Conservation (phyloP, 2,797 vertebrate species). For the Muscicapa striata region DNA sequence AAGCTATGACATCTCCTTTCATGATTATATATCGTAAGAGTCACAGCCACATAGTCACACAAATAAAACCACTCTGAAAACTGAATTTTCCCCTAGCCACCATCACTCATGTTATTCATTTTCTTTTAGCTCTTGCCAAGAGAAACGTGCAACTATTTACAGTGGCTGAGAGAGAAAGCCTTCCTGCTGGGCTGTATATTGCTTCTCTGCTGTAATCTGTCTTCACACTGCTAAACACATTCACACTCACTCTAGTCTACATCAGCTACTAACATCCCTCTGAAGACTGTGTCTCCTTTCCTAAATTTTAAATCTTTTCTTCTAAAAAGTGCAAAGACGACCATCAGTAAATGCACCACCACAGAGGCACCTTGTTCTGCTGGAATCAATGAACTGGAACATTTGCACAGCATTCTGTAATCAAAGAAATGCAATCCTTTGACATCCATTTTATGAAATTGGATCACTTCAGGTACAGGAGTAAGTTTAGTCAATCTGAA, state of each 20-base stretch:
- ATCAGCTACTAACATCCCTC: neutral
- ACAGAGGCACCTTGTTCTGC: neutral
- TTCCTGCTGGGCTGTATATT: slow-evolving; percentile 25
- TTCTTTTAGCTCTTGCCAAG: slow-evolving; percentile 21
- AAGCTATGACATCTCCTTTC: neutral
- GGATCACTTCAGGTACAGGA: neutral
- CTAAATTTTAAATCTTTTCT: neutral
- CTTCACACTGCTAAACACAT: slow-evolving; percentile 18
- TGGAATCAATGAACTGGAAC: neutral
- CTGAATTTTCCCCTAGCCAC: neutral
- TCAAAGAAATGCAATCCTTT: neutral
- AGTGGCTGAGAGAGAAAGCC: neutral
- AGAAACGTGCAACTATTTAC: neutral
- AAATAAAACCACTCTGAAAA: slow-evolving; percentile 12
- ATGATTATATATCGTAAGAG: neutral
- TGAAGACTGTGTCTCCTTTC: neutral
- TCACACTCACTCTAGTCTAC: neutral
- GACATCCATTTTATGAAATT: neutral
- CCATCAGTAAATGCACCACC: neutral
- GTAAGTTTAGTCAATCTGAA: neutral
- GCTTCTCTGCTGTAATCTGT: neutral
- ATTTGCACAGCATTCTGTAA: neutral
- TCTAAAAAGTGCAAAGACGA: neutral
- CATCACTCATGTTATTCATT: neutral
- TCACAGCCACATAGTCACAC: neutral